phyloP scores from a whole-genome alignment of 2,113 vertebrate genomes.

The Collichthys lucidus region DNA sequence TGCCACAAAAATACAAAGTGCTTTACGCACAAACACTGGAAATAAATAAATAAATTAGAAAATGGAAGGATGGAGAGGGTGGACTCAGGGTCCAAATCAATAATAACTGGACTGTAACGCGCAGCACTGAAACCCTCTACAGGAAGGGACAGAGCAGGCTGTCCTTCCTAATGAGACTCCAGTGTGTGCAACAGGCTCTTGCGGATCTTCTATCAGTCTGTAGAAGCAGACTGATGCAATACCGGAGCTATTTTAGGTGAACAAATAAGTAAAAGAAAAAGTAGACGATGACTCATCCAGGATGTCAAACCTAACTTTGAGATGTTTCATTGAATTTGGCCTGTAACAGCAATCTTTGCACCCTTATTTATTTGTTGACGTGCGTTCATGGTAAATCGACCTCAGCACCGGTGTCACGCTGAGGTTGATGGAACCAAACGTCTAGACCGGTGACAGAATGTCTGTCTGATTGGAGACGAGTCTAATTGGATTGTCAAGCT shows the following conservation, averaged over 20 bases:
- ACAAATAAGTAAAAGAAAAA: constrained; percentile 17
- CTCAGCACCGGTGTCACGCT: constrained; percentile 37
- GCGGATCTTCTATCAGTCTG: background rate
- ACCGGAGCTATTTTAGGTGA: background rate
- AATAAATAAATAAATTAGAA: too few species aligned
- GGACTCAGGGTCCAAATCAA: too few species aligned
- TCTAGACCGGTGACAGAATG: constrained; percentile 55
- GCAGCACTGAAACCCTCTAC: too few species aligned
- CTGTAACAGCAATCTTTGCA: background rate
- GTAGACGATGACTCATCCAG: constrained; percentile 22
- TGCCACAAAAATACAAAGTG: too few species aligned
- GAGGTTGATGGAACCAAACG: constrained; percentile 28
- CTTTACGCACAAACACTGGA: too few species aligned
- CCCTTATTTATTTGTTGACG: background rate
- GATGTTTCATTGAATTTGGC: constrained; percentile 14
- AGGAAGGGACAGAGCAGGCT: too few species aligned
- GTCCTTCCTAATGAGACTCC: too few species aligned
- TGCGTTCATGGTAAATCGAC: constrained; percentile 19
- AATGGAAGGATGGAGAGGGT: too few species aligned
- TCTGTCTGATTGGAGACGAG: constrained; percentile 48
- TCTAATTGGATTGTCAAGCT: constrained; percentile 64
- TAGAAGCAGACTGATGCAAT: background rate
- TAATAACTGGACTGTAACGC: too few species aligned
- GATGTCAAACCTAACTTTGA: background rate
- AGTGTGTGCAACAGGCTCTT: too few species aligned